Base-by-base conservation (phyloP, 2,888 invertebrate genomes). In the Lasioglossum malachurum region DNA sequence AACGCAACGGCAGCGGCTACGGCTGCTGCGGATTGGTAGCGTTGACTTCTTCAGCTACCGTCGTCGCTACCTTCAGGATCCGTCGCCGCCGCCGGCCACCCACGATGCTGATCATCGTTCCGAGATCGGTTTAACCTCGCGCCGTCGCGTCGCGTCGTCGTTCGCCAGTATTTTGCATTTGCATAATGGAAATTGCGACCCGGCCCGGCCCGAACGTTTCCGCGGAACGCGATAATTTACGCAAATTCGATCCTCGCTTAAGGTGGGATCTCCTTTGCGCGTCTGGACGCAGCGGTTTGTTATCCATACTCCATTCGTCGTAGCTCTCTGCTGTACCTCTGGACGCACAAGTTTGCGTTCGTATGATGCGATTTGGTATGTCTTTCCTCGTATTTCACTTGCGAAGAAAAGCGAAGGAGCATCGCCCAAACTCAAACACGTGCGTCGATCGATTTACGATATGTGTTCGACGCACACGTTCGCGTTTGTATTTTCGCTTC, bases 111-210 rank as follows among this genome's bases (percentile, higher is more conserved):
- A 87, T 91, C 90, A 75, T 80, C 88, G 76, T 27, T 78, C 83
- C 82, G 87, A 78, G 83, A 90, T 90, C 92, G 82, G 67, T 82
- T 88, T 84, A 90, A 82, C 79, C 81, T 88, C 81, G 89, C 85
- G 86, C 86, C 53, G 53, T 53, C 53, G 53, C 49, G 49, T 49
- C 49, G 49, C 53, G 60, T 14, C 74, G 85, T 86, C 82, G 80
- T 89, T 84, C 87, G 74, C 83, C 80, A 49, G 84, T 89, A 89
- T 91, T 91, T 83, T 49, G n/a, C 84, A 91, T 91, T 91, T 86
- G 90, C 90, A 90, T 91, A 89, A 90, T 90, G 85, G 78, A 91
- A 83, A 86, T 75, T 83, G 81, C 81, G 67, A 44, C 76, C 27
- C 76, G 72, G 77, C 19, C 19, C 19, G 23, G 19, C 27, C 67